These are phyloP conservation scores for Drosophila novamexicana DNA, from an alignment of 1,140 invertebrate species.

Conservation along the genomic window DNA sequence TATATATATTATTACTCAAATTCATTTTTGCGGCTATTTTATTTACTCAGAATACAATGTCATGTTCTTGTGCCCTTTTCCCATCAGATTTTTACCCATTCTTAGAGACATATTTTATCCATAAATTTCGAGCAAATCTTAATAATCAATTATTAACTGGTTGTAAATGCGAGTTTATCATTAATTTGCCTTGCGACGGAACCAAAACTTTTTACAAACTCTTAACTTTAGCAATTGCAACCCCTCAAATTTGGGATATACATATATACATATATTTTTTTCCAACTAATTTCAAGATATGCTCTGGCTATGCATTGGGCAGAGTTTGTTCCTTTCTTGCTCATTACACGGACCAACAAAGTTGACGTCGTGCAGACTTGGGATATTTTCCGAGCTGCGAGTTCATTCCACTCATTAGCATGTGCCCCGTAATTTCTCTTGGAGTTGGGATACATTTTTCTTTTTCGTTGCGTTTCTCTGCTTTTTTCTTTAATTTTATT, in stretches of 20 bases:
- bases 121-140: not conserved
- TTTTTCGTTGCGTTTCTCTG: conserved; percentile 12
- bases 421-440: conserved; percentile 31
- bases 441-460: conserved; percentile 7
- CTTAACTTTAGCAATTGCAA: conserved; percentile 31
- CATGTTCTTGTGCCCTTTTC: no score
- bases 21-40: no score
- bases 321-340: conserved; percentile 32
- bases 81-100: not conserved
- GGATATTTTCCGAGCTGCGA: conserved; percentile 38
- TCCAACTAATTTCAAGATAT: conserved; percentile 50
- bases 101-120: not conserved
- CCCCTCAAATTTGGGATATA: conserved; percentile 30
- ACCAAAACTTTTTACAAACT: conserved; percentile 10
- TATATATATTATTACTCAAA: no score
- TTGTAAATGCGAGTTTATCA: conserved; percentile 17
- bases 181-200: conserved; percentile 1
- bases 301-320: conserved; percentile 8
- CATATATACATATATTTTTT: conserved; percentile 18
- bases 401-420: conserved; percentile 81
- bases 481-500: conserved; percentile 76
- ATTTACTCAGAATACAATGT: no score
- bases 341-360: conserved; percentile 36
- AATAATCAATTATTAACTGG: conserved; percentile 20
- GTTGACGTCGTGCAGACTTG: conserved; percentile 33